A percentile compares a stretch with the other conserved stretches of the same genome.
These are phyloP conservation scores for Sinocyclocheilus maitianheensis DNA, from an alignment of 2,113 vertebrate species.

Conservation along the genomic window DNA sequence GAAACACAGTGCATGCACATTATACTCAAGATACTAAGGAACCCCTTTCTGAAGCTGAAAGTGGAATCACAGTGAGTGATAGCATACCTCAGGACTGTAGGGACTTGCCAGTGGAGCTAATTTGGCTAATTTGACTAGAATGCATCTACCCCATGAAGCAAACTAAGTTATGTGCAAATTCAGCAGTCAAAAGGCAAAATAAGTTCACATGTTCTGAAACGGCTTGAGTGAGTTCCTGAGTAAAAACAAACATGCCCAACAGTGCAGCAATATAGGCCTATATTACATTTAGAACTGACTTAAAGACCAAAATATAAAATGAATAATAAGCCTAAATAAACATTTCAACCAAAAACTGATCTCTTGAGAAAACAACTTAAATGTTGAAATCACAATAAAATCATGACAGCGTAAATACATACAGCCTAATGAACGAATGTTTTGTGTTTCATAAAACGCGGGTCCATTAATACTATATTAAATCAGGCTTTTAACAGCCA, in stretches of 20 bases:
- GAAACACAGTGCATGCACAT: neutral
- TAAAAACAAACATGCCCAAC: neutral
- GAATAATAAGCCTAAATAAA: too few species aligned
- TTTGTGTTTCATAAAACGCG: neutral
- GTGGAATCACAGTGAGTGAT: neutral
- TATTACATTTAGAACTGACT: neutral
- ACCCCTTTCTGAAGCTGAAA: neutral
- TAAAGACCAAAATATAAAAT: too few species aligned
- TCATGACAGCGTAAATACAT: neutral
- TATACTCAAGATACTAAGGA: neutral
- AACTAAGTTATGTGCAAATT: neutral
- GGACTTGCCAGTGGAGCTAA: neutral
- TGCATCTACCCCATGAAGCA: too few species aligned
- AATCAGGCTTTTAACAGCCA: neutral
- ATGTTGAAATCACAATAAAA: neutral
- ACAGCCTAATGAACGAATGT: neutral
- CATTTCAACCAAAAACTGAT: too few species aligned
- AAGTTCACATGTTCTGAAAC: neutral
- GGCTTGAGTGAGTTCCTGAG: neutral
- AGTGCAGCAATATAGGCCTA: too few species aligned
- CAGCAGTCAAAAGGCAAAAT: neutral
- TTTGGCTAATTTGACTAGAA: conserved; percentile 5
- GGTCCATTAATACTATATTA: neutral
- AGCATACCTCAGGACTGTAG: neutral
- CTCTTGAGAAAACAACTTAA: too few species aligned